Evolutionary conservation across 2,113 vertebrate species (phyloP).

Genomic region (Scalopus aquaticus): DNA sequence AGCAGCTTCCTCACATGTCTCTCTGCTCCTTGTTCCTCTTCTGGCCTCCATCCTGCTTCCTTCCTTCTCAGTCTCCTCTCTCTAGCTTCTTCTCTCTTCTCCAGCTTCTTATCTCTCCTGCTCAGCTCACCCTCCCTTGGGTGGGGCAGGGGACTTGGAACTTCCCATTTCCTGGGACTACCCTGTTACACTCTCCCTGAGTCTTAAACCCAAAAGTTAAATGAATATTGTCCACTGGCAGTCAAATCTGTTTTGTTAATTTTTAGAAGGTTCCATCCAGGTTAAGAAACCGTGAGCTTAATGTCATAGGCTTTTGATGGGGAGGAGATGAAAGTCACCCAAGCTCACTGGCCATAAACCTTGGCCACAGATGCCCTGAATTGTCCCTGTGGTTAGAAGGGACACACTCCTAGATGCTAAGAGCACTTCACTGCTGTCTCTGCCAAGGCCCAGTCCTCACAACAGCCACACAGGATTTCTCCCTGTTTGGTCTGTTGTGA

Average conservation of each 20-base stretch:
- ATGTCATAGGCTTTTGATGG: background rate
- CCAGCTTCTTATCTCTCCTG: no score
- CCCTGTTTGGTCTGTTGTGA: background rate
- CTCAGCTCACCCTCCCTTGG: no score
- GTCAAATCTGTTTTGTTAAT: background rate
- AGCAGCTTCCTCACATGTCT: no score
- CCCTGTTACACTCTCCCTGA: no score
- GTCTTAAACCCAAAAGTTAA: rapidly evolving
- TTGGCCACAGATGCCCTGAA: background rate
- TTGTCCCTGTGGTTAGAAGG: background rate
- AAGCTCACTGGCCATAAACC: rapidly evolving
- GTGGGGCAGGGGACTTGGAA: no score
- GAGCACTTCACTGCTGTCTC: background rate
- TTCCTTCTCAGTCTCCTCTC: no score
- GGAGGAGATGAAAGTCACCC: background rate
- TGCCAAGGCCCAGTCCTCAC: background rate
- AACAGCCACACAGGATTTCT: background rate
- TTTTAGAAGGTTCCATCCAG: background rate
- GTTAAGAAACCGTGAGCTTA: background rate
- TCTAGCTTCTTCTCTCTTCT: no score
- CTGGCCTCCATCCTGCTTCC: no score
- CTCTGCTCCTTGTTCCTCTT: no score
- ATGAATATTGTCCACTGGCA: rapidly evolving
- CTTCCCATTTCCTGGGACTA: no score
- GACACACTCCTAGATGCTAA: background rate